A percentile compares a stretch with the other conserved stretches of the same genome.
These are phyloP conservation scores for Oreochromis niloticus DNA, from an alignment of 2,113 vertebrate species.

Conservation along the genomic window DNA sequence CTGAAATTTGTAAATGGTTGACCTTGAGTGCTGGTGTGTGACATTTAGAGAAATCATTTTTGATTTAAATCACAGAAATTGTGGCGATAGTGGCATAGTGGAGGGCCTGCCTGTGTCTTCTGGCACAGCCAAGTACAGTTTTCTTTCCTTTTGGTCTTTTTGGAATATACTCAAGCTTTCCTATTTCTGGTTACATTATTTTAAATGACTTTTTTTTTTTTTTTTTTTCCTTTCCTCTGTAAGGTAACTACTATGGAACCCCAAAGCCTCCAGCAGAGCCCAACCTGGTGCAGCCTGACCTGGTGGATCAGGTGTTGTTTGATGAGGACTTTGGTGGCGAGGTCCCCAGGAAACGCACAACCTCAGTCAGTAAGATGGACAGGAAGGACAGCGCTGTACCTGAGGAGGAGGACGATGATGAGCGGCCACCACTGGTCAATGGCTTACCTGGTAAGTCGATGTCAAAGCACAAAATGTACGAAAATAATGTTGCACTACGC, in stretches of 20 bases:
- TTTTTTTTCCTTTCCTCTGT: background rate
- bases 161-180: background rate
- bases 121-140: background rate
- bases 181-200: background rate
- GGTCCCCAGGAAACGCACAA: conserved; percentile 62
- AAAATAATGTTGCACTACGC: background rate
- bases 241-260: conserved; percentile 90
- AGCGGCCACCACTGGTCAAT: conserved; percentile 63
- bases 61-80: background rate
- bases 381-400: conserved; percentile 65
- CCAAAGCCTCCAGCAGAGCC: conserved; percentile 79
- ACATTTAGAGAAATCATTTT: conserved; percentile 7
- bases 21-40: background rate
- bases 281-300: conserved; percentile 67
- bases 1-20: background rate
- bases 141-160: background rate
- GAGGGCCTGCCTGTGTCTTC: background rate
- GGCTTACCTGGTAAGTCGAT: conserved; percentile 61
- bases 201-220: background rate
- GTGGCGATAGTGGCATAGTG: background rate
- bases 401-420: conserved; percentile 66
- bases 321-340: conserved; percentile 62
- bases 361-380: conserved; percentile 69
- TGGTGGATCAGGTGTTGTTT: conserved; percentile 70
- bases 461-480: background rate